Percentiles rank a stretch among this genome's conserved stretches.
Evolutionary conservation across 2,113 vertebrate species (phyloP).

Genomic region (Chaenocephalus aceratus): DNA sequence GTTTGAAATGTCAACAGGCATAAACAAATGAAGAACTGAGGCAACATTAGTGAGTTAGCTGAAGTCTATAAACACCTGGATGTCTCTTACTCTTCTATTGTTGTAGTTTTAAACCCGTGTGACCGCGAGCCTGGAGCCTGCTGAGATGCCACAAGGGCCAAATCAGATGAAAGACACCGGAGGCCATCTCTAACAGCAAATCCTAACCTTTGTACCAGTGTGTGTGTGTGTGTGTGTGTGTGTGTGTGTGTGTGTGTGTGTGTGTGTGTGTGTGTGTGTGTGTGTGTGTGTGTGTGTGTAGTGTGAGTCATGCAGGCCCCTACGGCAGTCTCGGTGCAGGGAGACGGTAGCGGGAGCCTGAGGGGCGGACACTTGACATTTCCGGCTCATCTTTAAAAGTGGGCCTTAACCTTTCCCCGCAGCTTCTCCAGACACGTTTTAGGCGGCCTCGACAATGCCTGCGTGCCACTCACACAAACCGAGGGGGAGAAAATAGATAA

Average conservation of each 20-base stretch:
- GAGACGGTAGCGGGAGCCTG: slow-evolving; percentile 65
- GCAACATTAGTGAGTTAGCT: background rate
- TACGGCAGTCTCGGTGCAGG: slow-evolving; percentile 57
- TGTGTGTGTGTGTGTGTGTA: slow-evolving; percentile 17
- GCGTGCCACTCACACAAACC: slow-evolving; percentile 49
- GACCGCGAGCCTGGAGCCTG: slow-evolving; percentile 43
- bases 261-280: slow-evolving; percentile 26
- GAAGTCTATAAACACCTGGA: slow-evolving; percentile 11
- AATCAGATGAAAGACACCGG: slow-evolving; percentile 66
- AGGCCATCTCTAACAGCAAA: slow-evolving; percentile 65
- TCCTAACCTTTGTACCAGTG: slow-evolving; percentile 71
- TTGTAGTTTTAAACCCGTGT: slow-evolving; percentile 56
- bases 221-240: slow-evolving; percentile 18
- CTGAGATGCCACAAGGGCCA: slow-evolving; percentile 50
- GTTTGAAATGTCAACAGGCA: background rate
- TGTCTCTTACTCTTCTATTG: slow-evolving; percentile 40
- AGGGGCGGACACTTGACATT: slow-evolving; percentile 84
- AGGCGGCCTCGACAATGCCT: slow-evolving; percentile 59
- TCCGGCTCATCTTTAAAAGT: slow-evolving; percentile 78
- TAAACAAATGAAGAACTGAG: background rate
- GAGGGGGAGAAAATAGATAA: slow-evolving; percentile 5
- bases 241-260: slow-evolving; percentile 15
- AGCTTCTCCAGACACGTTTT: slow-evolving; percentile 78
- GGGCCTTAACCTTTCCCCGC: slow-evolving; percentile 82
- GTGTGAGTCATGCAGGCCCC: slow-evolving; percentile 56